Conservation (phyloP, 2,797 vertebrate species). For the Holocentrus rufus region DNA sequence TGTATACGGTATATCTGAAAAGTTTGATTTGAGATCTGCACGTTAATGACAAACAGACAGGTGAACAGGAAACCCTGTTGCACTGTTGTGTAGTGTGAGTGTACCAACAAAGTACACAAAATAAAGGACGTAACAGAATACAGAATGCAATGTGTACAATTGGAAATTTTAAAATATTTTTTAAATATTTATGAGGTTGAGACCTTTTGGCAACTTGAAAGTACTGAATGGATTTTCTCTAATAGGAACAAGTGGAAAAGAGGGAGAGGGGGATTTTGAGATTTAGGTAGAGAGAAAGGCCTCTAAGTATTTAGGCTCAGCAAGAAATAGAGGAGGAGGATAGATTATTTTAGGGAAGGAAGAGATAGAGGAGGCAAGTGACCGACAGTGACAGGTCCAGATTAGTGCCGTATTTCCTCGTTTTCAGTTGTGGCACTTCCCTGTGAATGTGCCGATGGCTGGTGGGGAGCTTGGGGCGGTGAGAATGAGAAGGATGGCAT, state of each 20-base stretch:
- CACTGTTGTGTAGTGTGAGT: no score
- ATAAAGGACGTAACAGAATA: no score
- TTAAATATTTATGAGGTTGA: no score
- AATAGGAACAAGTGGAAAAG: not conserved
- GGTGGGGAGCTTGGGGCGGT: constrained; percentile 25
- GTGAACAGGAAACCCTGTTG: no score
- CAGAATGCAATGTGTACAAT: no score
- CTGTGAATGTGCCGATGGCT: constrained; percentile 29
- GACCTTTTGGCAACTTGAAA: no score
- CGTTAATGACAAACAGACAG: no score
- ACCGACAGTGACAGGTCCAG: constrained; percentile 56
- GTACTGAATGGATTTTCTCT: constrained; percentile 24
- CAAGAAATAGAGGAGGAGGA: constrained; percentile 6
- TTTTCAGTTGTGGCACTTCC: constrained; percentile 26
- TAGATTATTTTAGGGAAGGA: constrained; percentile 29
- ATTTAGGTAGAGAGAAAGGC: constrained; percentile 20
- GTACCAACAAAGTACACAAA: no score
- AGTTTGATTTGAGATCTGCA: no score
- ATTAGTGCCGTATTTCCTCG: constrained; percentile 62
- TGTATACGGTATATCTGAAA: no score
- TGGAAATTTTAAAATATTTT: no score
- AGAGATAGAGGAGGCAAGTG: constrained; percentile 12
- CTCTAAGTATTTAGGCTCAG: constrained; percentile 12
- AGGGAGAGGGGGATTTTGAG: constrained; percentile 12
- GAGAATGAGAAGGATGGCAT: constrained; percentile 47